A percentile compares a stretch with the other conserved stretches of the same genome.
phyloP scores from a whole-genome alignment of 2,797 vertebrate species.

The Chloroceryle inda region DNA sequence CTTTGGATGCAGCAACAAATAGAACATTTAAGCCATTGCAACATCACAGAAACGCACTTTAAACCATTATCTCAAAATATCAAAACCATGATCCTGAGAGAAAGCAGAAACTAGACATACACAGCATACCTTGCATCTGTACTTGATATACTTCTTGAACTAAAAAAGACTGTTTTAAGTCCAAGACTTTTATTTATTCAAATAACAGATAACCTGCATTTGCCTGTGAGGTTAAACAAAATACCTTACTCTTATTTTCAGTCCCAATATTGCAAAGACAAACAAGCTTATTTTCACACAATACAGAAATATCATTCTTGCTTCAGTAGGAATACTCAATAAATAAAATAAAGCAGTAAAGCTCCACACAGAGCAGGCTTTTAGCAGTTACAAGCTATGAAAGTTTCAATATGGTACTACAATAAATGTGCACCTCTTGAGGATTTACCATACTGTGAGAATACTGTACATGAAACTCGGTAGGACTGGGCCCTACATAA shows the following conservation, averaged over 20 bases:
- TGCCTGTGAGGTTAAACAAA: neutral
- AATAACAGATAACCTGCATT: neutral
- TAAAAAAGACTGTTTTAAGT: neutral
- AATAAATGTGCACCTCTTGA: neutral
- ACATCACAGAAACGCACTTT: neutral
- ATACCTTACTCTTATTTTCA: neutral
- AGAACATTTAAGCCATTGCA: neutral
- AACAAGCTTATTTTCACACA: neutral
- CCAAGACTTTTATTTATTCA: neutral
- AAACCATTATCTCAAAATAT: neutral
- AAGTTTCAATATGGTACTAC: neutral
- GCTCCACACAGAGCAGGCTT: neutral
- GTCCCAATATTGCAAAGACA: neutral
- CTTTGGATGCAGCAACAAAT: neutral
- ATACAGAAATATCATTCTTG: neutral
- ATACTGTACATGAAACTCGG: rapidly evolving
- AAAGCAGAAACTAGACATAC: neutral
- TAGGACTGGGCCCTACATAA: neutral
- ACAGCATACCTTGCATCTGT: neutral
- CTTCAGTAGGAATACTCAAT: neutral
- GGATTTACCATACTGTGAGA: neutral
- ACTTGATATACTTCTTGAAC: neutral
- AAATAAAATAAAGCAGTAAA: neutral
- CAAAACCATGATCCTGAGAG: neutral
- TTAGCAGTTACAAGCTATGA: neutral